Evolutionary conservation across 1,140 invertebrate genomes (phyloP).

Genomic region (Eupristina koningsbergeri): DNA sequence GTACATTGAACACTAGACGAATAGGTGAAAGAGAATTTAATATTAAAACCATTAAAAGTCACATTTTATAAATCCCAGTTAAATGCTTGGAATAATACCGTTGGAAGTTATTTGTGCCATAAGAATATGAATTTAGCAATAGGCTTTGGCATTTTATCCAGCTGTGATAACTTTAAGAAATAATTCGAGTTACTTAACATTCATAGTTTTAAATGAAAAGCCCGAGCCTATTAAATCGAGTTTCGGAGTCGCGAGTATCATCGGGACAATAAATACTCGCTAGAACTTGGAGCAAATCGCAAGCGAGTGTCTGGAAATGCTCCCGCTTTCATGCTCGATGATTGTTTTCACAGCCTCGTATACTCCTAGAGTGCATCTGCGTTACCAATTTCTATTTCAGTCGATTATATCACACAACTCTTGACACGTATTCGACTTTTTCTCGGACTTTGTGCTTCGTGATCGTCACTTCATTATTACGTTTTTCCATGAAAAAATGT

Average conservation of each 20-base stretch:
- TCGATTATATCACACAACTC: slow-evolving; percentile 35
- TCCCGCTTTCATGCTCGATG: slow-evolving; percentile 20
- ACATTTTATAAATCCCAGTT: not conserved
- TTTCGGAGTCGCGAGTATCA: slow-evolving; percentile 8
- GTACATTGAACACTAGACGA: not conserved
- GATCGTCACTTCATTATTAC: slow-evolving; percentile 9
- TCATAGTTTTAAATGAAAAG: not conserved
- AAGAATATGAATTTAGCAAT: not conserved
- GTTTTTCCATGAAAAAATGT: not conserved
- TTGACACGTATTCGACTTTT: slow-evolving; percentile 7
- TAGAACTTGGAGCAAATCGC: not conserved
- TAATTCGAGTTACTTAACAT: not conserved
- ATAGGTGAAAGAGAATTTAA: too few relatives aligned
- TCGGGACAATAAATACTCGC: slow-evolving; percentile 11
- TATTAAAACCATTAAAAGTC: too few relatives aligned
- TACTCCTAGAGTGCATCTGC: not conserved
- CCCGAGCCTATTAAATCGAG: slow-evolving; percentile 17
- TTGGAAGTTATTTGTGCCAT: not conserved
- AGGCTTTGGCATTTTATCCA: not conserved
- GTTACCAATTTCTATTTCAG: slow-evolving; percentile 42
- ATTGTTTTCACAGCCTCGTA: slow-evolving; percentile 29
- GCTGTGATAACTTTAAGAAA: not conserved
- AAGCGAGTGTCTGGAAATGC: slow-evolving; percentile 16
- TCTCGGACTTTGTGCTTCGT: not conserved
- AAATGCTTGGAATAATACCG: not conserved